phyloP scores from a whole-genome alignment of 2,113 vertebrate species.

The Nipponia nippon region DNA sequence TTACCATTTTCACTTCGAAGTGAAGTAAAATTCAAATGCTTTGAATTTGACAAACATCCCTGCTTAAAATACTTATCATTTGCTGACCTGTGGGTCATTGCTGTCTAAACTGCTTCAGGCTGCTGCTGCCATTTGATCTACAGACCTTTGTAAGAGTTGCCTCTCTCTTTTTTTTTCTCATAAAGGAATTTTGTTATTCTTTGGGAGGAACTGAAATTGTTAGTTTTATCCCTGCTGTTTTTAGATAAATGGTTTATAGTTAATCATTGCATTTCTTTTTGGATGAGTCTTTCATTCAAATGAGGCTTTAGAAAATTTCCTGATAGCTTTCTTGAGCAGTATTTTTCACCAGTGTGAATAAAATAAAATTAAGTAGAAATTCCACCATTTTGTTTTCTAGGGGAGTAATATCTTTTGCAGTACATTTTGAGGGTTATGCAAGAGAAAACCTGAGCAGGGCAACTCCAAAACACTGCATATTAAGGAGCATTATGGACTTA shows the following conservation, averaged over 20 bases:
- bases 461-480: neutral
- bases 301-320: neutral
- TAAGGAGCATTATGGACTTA: neutral
- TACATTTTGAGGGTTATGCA: neutral
- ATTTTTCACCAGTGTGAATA: neutral
- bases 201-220: neutral
- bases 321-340: neutral
- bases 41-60: conserved; percentile 13
- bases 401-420: neutral
- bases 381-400: neutral
- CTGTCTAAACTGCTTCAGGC: neutral
- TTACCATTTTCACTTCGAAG: neutral
- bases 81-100: neutral
- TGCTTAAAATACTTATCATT: neutral
- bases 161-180: neutral
- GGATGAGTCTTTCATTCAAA: neutral
- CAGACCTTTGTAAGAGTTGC: neutral
- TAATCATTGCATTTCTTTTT: neutral
- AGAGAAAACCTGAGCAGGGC: neutral
- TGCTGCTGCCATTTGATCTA: neutral
- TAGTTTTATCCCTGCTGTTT: neutral
- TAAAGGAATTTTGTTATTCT: neutral
- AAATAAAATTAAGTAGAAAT: neutral
- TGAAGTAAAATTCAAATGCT: neutral
- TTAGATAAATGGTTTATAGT: neutral